Evolutionary conservation across 2,888 invertebrate species (phyloP).

Genomic region (Phragmatobia fuliginosa): DNA sequence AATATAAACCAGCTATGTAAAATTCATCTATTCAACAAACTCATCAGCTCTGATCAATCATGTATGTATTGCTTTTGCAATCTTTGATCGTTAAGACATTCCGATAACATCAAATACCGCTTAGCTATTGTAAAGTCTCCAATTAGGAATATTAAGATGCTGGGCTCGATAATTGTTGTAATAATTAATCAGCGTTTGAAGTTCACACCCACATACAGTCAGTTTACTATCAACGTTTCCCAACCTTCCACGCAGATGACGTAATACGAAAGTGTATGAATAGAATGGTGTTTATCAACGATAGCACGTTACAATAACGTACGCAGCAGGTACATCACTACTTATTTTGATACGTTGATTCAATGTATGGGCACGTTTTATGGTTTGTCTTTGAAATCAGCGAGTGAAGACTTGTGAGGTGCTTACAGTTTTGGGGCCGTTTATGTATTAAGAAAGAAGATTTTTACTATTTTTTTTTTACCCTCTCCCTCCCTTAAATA

Average conservation of each 20-base stretch:
- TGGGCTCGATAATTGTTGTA: neutral
- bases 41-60: neutral
- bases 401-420: slow-evolving; percentile 4
- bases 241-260: slow-evolving; percentile 4
- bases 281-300: slow-evolving; percentile 12
- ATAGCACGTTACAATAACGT: slow-evolving; percentile 22
- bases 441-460: too few species aligned
- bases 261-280: slow-evolving; percentile 8
- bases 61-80: neutral
- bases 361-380: slow-evolving; percentile 24
- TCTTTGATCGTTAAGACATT: neutral
- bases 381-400: slow-evolving; percentile 12
- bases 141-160: neutral
- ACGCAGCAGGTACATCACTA: slow-evolving; percentile 20
- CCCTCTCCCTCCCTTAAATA: too few species aligned
- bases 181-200: neutral
- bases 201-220: neutral
- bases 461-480: neutral
- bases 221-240: slow-evolving; percentile 1
- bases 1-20: neutral
- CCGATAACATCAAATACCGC: neutral
- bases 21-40: neutral
- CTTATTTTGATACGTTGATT: slow-evolving; percentile 29
- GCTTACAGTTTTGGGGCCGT: neutral
- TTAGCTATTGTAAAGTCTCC: neutral